Percentiles rank a stretch among this genome's conserved stretches.
These are phyloP conservation scores for Acleris literana DNA, from an alignment of 2,888 invertebrate genomes.

Conservation along the genomic window DNA sequence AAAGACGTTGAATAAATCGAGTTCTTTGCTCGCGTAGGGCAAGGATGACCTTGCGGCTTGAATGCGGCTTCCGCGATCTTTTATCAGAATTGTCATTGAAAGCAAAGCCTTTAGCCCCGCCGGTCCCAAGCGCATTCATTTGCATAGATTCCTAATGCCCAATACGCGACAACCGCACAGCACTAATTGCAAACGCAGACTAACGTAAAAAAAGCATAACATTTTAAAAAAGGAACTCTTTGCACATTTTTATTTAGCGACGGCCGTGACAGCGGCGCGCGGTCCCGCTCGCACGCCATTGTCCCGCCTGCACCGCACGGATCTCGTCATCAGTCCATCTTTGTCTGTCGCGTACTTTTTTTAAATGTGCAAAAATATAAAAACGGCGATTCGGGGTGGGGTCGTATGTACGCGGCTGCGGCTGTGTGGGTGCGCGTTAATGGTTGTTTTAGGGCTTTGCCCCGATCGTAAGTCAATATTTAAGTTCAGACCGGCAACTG, in stretches of 20 bases:
- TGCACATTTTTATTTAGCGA: conserved; percentile 82
- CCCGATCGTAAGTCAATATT: conserved; percentile 80
- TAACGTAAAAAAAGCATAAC: conserved; percentile 81
- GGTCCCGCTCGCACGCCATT: conserved; percentile 76
- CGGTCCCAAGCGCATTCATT: conserved; percentile 56
- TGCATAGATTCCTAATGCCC: conserved; percentile 74
- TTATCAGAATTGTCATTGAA: conserved; percentile 52
- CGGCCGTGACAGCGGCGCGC: conserved; percentile 74
- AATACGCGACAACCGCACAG: conserved; percentile 74
- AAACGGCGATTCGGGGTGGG: conserved; percentile 79
- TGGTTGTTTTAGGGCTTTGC: conserved; percentile 79
- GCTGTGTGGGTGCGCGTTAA: conserved; percentile 73
- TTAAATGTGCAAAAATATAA: conserved; percentile 83
- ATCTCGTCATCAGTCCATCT: conserved; percentile 81
- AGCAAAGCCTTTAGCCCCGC: conserved; percentile 58
- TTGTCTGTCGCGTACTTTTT: conserved; percentile 80
- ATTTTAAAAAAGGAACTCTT: conserved; percentile 79
- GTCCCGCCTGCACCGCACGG: conserved; percentile 56
- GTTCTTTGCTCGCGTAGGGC: conserved; percentile 23
- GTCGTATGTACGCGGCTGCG: conserved; percentile 59
- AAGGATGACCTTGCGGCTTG: conserved; percentile 64
- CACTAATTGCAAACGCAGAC: conserved; percentile 83
- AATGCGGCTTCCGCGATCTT: conserved; percentile 67
- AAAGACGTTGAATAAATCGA: conserved; percentile 5
- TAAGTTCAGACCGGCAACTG: conserved; percentile 36